phyloP scores from a whole-genome alignment of 2,888 invertebrate genomes.

The Parnassius glacialis region DNA sequence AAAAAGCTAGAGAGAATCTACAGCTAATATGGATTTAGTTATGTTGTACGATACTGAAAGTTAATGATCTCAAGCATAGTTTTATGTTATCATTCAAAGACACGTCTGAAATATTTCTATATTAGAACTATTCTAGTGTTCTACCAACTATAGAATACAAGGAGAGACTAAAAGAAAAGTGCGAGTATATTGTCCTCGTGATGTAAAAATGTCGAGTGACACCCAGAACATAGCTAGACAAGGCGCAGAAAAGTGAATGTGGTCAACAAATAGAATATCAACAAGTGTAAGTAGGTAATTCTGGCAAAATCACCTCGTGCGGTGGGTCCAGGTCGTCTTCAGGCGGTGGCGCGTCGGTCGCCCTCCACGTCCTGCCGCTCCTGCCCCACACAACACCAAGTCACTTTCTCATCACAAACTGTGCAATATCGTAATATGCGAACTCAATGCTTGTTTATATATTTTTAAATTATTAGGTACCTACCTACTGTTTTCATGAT shows the following conservation, averaged over 20 bases:
- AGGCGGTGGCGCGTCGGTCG: constrained; percentile 63
- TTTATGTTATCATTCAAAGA: background rate
- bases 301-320: constrained; percentile 81
- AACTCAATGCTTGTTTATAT: background rate
- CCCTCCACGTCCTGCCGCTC: constrained; percentile 74
- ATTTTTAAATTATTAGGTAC: no score
- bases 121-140: constrained; percentile 27
- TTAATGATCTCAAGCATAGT: no score
- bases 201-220: constrained; percentile 58
- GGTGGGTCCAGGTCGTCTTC: constrained; percentile 74
- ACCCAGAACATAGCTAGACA: constrained; percentile 63
- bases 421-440: constrained; percentile 28
- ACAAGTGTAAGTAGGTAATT: constrained; percentile 71
- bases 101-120: constrained; percentile 1
- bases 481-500: no score
- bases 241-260: constrained; percentile 68
- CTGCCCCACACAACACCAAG: constrained; percentile 70
- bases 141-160: constrained; percentile 25
- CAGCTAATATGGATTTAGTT: constrained; percentile 5
- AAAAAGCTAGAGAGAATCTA: constrained; percentile 16
- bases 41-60: background rate
- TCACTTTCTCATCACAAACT: constrained; percentile 43
- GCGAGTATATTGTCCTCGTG: constrained; percentile 29
- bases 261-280: constrained; percentile 51
- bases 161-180: constrained; percentile 22